Evolutionary conservation across 2,113 vertebrate genomes (phyloP).

Genomic region (Syrrhaptes paradoxus): DNA sequence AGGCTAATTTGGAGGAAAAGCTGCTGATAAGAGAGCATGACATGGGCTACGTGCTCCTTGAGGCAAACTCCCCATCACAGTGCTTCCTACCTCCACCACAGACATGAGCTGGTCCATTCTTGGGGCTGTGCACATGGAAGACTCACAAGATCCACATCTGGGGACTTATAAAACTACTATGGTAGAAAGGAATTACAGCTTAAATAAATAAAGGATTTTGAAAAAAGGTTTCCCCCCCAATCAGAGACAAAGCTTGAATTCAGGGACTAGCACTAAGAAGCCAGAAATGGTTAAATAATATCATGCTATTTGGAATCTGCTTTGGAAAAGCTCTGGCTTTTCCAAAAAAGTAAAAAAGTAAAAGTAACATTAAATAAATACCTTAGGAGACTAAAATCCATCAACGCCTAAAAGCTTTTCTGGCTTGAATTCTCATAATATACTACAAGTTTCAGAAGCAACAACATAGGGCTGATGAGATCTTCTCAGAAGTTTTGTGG

Average conservation of each 20-base stretch:
- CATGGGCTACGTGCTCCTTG: not conserved
- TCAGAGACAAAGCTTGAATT: not conserved
- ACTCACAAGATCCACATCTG: not conserved
- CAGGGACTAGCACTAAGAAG: not conserved
- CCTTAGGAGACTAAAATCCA: not conserved
- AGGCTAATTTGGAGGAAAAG: not conserved
- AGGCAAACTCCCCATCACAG: not conserved
- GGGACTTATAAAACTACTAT: not conserved
- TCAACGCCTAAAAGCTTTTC: not conserved
- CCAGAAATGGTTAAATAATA: not conserved
- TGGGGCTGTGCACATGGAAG: not conserved
- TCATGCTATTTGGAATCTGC: not conserved
- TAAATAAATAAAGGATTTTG: not conserved
- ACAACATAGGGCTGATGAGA: not conserved
- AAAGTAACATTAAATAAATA: conserved; percentile 9
- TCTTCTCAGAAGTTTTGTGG: not conserved
- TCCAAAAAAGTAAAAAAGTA: not conserved
- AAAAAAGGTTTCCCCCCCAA: not conserved
- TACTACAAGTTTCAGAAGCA: not conserved
- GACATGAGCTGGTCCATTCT: not conserved
- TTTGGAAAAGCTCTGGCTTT: not conserved
- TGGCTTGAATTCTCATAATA: not conserved
- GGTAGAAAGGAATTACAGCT: not conserved
- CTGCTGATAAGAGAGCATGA: not conserved
- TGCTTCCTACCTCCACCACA: not conserved